A percentile compares a stretch with the other conserved stretches of the same genome.
Conservation (phyloP, 2,113 vertebrate species). For the Syngnathoides biaculeatus region DNA sequence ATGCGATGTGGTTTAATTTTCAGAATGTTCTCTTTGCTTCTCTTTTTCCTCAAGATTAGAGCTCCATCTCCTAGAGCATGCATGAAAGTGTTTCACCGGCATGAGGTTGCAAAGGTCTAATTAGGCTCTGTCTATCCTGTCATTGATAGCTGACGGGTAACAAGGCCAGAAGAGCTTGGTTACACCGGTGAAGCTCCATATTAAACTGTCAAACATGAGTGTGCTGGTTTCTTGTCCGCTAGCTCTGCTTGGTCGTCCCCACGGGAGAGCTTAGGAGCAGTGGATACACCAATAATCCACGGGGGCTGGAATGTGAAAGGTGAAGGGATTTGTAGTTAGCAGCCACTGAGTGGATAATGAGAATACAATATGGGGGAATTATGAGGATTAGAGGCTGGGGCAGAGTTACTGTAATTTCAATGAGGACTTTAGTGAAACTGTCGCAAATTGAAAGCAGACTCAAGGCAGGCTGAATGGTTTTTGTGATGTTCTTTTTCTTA, state of each 20-base stretch:
- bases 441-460: slow-evolving; percentile 14
- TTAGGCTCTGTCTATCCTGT: slow-evolving; percentile 45
- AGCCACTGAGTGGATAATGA: slow-evolving; percentile 65
- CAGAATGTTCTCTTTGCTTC: not conserved
- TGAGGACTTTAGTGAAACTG: slow-evolving; percentile 29
- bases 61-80: slow-evolving; percentile 44
- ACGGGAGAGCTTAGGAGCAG: slow-evolving; percentile 55
- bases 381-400: slow-evolving; percentile 57
- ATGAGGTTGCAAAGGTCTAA: slow-evolving; percentile 61
- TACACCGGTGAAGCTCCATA: slow-evolving; percentile 30
- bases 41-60: slow-evolving; percentile 22
- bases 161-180: slow-evolving; percentile 43
- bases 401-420: slow-evolving; percentile 48
- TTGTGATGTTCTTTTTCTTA: not conserved
- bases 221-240: slow-evolving; percentile 45
- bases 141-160: slow-evolving; percentile 52
- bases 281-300: slow-evolving; percentile 72
- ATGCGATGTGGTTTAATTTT: not conserved
- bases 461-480: not conserved
- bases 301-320: slow-evolving; percentile 56
- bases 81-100: slow-evolving; percentile 54
- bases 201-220: slow-evolving; percentile 41
- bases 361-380: slow-evolving; percentile 66
- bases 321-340: slow-evolving; percentile 65
- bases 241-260: slow-evolving; percentile 30